Base-by-base conservation (phyloP, 2,888 invertebrate species). In the Heliconius hortense region DNA sequence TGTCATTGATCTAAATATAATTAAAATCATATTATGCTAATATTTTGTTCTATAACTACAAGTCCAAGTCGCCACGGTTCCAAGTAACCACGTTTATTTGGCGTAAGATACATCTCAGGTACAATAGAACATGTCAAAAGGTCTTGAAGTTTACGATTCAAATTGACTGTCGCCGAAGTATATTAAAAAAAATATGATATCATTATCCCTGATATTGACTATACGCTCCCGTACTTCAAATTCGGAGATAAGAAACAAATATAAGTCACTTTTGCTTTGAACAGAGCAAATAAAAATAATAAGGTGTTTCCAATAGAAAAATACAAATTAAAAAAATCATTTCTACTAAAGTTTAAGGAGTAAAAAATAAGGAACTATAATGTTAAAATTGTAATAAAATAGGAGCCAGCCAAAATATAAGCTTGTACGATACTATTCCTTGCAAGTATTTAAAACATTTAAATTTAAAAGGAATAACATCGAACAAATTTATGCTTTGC, bases 111-210 rank as follows among this genome's bases (percentile, higher is more conserved):
- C 84, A 86, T 83, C 83, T 89, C 89, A 90, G 90, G 89, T 90
- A 89, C 90, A 85, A 88, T 88, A 90, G 89, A 89, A 84, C 85
- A 87, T 88, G 90, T 86, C 89, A 89, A 89, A 88, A 81, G 81
- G 72, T 70, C 59, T 63, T n/a, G 63, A 59, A 69, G 26, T 48
- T 67, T 59, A 56, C 28, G 53, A 60, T 66, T 66, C 43, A 56
- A 39, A 28, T 15, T 35, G 15, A 56, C 56, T 35, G 35, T 69
- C 13, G 53, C 24, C 56, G n/a, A 31, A 2, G 24, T 31, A 56
- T 28, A 56, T n/a, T 31, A n/a, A n/a, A 13, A 56, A 69, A 69
- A 68, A 69, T 28, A 26, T 31, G 31, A 56, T 56, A 53, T 53
- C 21, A 4, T 24, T 69, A 56, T 68, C 26, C 35, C n/a, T 39